These are phyloP conservation scores for Atherinosoma microstoma DNA, from an alignment of 2,797 vertebrate species.

Conservation along the genomic window DNA sequence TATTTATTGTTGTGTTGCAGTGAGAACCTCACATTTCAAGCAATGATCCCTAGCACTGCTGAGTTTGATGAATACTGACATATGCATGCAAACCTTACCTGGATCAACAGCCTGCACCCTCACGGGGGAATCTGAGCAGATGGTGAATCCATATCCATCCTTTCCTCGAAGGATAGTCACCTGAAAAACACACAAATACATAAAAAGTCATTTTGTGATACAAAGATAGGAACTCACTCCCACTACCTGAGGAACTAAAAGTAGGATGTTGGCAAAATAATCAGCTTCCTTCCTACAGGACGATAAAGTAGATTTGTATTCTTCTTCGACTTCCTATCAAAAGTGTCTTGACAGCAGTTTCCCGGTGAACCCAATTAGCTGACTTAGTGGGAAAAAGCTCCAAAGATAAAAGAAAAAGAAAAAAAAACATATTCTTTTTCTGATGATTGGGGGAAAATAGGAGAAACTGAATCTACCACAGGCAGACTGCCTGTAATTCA, in stretches of 20 bases:
- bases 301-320: constrained; percentile 59
- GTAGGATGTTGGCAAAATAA: constrained; percentile 46
- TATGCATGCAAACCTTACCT: constrained; percentile 70
- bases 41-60: neutral
- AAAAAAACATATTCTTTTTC: constrained; percentile 22
- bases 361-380: constrained; percentile 57
- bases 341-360: constrained; percentile 68
- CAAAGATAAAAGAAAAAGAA: constrained; percentile 17
- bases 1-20: neutral
- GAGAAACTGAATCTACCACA: neutral
- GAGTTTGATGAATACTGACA: constrained; percentile 13
- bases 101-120: constrained; percentile 96
- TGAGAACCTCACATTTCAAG: constrained; percentile 7
- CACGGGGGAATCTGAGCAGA: constrained; percentile 96
- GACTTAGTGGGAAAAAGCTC: constrained; percentile 48
- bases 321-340: constrained; percentile 62
- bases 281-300: constrained; percentile 61
- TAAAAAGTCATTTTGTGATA: constrained; percentile 17
- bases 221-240: neutral
- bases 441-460: neutral
- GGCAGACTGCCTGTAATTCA: neutral
- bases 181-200: constrained; percentile 72
- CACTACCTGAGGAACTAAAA: constrained; percentile 31
- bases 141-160: constrained; percentile 96
- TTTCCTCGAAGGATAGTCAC: constrained; percentile 93